These are phyloP conservation scores for Thamnophis sirtalis DNA, from an alignment of 2,113 vertebrate genomes.

Conservation along the genomic window DNA sequence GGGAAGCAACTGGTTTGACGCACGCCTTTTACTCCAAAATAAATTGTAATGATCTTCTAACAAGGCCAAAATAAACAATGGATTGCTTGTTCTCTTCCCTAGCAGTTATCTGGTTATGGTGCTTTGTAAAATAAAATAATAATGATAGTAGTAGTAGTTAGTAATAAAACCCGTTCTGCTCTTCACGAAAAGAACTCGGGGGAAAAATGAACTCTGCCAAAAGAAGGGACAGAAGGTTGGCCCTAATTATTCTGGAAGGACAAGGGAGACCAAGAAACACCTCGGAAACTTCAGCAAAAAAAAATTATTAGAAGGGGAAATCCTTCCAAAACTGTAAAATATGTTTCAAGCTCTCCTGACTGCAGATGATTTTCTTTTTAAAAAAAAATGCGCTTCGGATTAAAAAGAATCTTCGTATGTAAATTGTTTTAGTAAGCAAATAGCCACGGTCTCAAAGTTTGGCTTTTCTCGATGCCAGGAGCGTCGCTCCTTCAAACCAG, in stretches of 20 bases:
- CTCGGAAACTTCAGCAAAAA: background rate
- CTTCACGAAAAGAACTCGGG: background rate
- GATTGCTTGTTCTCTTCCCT: background rate
- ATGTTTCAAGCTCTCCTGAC: constrained; percentile 51
- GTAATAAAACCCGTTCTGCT: background rate
- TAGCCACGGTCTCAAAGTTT: constrained; percentile 69
- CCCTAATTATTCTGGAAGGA: background rate
- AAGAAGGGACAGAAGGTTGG: background rate
- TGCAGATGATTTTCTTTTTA: constrained; percentile 31
- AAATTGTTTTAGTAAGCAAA: constrained; percentile 69
- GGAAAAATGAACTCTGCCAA: background rate
- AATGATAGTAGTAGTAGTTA: too few species aligned
- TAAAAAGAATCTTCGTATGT: constrained; percentile 52
- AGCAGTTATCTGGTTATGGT: constrained; percentile 9
- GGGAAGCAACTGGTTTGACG: background rate
- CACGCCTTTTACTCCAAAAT: background rate
- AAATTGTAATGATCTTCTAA: background rate
- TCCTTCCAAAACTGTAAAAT: constrained; percentile 32
- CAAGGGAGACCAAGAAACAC: background rate
- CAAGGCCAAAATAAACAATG: background rate
- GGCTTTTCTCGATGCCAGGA: constrained; percentile 69
- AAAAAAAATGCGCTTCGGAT: constrained; percentile 46
- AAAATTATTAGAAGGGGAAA: background rate
- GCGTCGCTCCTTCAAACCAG: constrained; percentile 72
- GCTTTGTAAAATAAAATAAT: background rate